These are phyloP conservation scores for Clostera curtula DNA, from an alignment of 2,888 invertebrate genomes.

Conservation along the genomic window DNA sequence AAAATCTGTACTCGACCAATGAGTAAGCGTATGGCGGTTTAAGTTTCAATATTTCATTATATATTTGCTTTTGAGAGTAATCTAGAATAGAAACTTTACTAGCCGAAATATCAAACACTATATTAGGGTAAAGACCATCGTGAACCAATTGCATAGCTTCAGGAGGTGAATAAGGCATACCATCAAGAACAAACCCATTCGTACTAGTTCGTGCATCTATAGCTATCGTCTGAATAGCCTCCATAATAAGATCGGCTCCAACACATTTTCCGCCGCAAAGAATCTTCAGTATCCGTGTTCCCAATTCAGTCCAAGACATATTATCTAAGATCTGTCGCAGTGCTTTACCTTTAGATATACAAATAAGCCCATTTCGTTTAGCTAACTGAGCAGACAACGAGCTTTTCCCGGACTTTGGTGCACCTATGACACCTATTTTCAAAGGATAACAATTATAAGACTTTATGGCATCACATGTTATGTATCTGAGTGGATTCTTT, in stretches of 20 bases:
- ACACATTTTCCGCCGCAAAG: slow-evolving; percentile 58
- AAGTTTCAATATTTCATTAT: slow-evolving; percentile 37
- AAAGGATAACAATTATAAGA: slow-evolving; percentile 66
- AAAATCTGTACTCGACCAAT: slow-evolving; percentile 56
- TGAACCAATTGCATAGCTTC: slow-evolving; percentile 66
- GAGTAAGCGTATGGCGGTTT: slow-evolving; percentile 46
- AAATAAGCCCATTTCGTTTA: slow-evolving; percentile 66
- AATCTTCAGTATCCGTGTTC: slow-evolving; percentile 44
- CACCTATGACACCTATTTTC: slow-evolving; percentile 74
- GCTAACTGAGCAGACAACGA: slow-evolving; percentile 70
- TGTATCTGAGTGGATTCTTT: slow-evolving; percentile 73
- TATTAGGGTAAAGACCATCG: slow-evolving; percentile 71
- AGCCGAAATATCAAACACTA: slow-evolving; percentile 70
- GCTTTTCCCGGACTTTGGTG: slow-evolving; percentile 78
- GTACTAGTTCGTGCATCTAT: slow-evolving; percentile 62
- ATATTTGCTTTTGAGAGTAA: slow-evolving; percentile 52
- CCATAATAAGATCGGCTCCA: slow-evolving; percentile 55
- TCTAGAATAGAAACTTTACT: slow-evolving; percentile 41
- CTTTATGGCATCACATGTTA: slow-evolving; percentile 46
- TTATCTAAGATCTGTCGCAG: slow-evolving; percentile 62
- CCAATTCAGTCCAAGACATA: slow-evolving; percentile 68
- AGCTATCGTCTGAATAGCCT: slow-evolving; percentile 67
- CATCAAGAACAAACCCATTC: slow-evolving; percentile 78
- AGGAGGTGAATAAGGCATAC: slow-evolving; percentile 70
- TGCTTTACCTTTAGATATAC: slow-evolving; percentile 72